phyloP scores from a whole-genome alignment of 2,113 vertebrate genomes.

The Saccopteryx bilineata region DNA sequence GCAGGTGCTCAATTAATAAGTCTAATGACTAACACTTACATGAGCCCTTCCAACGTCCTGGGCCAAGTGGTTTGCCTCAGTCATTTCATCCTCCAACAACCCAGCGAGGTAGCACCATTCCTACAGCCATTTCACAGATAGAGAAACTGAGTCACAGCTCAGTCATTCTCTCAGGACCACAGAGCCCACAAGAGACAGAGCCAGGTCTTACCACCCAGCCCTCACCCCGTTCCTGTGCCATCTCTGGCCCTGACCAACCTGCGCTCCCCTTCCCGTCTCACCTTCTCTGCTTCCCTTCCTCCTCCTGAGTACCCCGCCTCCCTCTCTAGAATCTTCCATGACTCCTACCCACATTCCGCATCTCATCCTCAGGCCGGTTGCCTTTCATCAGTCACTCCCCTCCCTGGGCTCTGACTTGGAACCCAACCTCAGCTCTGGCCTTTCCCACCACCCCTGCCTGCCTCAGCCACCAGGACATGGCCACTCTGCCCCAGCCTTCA shows the following conservation, averaged over 20 bases:
- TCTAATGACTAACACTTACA: no score
- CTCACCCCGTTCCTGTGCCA: fast-evolving
- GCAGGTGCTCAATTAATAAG: neutral
- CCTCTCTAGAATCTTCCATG: no score
- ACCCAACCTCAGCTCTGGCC: neutral
- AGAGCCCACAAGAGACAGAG: neutral
- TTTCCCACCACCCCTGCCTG: neutral
- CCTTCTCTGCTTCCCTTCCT: neutral
- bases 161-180: neutral
- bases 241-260: neutral
- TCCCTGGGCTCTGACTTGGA: neutral
- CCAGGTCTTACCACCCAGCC: neutral
- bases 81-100: neutral
- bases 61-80: no score
- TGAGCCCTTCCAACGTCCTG: neutral
- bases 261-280: fast-evolving
- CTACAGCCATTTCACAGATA: neutral
- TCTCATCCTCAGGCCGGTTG: fast-evolving
- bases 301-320: neutral
- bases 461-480: fast-evolving
- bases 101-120: fast-evolving
- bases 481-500: neutral
- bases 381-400: neutral
- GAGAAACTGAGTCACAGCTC: neutral
- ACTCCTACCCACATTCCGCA: neutral